Conservation (phyloP, 2,113 vertebrate genomes). For the Chroicocephalus ridibundus region DNA sequence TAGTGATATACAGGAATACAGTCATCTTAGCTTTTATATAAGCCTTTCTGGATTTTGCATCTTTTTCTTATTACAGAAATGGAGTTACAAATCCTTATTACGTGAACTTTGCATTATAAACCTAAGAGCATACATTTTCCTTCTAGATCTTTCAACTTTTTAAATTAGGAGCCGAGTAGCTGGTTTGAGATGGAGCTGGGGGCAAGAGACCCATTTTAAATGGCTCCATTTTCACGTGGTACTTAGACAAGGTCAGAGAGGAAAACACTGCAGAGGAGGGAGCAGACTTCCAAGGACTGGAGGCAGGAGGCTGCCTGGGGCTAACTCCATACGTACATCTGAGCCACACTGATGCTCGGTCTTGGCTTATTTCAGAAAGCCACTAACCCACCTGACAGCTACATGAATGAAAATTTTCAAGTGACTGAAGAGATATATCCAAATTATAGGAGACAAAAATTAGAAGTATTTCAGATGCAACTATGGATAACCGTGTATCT, state of each 20-base stretch:
- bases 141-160: background rate
- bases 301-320: background rate
- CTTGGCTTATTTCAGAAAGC: background rate
- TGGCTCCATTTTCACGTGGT: background rate
- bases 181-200: background rate
- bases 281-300: background rate
- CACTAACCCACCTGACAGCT: background rate
- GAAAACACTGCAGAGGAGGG: background rate
- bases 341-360: background rate
- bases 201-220: background rate
- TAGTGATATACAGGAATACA: background rate
- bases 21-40: too few relatives aligned
- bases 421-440: background rate
- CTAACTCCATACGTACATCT: background rate
- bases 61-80: background rate
- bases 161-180: background rate
- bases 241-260: background rate
- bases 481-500: background rate
- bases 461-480: background rate
- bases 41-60: too few relatives aligned
- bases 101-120: background rate
- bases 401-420: background rate
- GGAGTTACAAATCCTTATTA: background rate
- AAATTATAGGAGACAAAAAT: background rate
- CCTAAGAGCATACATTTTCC: background rate